Base-by-base conservation (phyloP, 2,113 vertebrate genomes). In the Tiliqua scincoides region DNA sequence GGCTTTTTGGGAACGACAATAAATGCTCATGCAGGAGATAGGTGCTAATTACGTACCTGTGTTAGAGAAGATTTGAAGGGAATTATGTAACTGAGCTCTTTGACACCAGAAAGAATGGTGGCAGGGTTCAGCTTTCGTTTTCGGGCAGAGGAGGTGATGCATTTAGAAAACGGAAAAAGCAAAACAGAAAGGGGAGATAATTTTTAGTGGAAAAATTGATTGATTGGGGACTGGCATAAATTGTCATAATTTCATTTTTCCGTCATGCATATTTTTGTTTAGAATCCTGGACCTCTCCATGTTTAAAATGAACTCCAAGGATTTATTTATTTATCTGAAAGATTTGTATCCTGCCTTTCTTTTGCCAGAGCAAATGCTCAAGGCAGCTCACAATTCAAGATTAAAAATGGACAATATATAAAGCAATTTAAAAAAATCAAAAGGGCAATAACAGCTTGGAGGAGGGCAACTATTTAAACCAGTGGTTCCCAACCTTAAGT, bases 1-100 rank as follows among this genome's bases (percentile, higher is more conserved):
- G 85, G 59, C 62, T 0, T 35, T 82, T 65, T 11, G 85, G 52
- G 85, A 86, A 87, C 86, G 5, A 88, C 79, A 94, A 82, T 85
- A 92, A 93, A 85, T 86, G 85, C 81, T 84, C 89, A 79, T 93
- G 85, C 89, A 93, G 91, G 75, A 81, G n/a, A 89, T 35, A 91
- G 87, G 2, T 0, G 76, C 91, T 94, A 91, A 92, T 94, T 90
- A 90, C 90, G 93, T 91, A 87, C 81, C 79, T 71, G 40, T 0
- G 83, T 93, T 91, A 91, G 79, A 88, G 82, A 90, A 68, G 87
- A 84, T 79, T 93, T 89, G 23, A 2, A 68, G 87, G 91, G 92
- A 90, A 91, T 91, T 82, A 75, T 59, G 89, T 90, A 91, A 85
- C 91, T 89, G 87, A 87, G 87, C 86, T n/a, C 83, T 48, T 40